phyloP scores from a whole-genome alignment of 2,113 vertebrate genomes.

The Physeter macrocephalus region DNA sequence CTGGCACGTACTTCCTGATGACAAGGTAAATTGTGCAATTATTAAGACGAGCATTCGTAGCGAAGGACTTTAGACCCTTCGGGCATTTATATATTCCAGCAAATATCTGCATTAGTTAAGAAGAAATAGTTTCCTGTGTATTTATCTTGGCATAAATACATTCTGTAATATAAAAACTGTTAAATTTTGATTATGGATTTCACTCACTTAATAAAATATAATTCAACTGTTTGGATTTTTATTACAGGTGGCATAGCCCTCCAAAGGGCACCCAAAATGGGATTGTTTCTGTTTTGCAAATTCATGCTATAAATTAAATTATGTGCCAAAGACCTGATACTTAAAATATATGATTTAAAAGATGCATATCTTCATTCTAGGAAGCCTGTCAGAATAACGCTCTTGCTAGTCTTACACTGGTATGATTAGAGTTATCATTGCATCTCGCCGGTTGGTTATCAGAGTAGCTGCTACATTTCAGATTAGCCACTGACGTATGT shows the following conservation, averaged over 20 bases:
- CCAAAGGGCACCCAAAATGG: background rate
- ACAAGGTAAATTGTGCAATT: constrained; percentile 85
- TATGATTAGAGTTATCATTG: background rate
- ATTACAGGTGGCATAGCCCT: background rate
- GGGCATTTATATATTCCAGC: background rate
- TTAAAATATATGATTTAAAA: background rate
- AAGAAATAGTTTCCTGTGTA: background rate
- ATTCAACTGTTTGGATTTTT: background rate
- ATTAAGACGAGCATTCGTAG: background rate
- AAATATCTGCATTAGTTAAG: background rate
- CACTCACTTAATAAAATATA: constrained; percentile 3
- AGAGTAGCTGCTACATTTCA: background rate
- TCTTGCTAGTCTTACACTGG: background rate
- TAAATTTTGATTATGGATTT: background rate
- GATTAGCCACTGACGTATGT: background rate
- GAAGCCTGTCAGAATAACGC: background rate
- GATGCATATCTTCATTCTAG: background rate
- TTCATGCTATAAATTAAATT: background rate
- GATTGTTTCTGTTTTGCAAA: constrained; percentile 4
- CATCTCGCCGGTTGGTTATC: background rate
- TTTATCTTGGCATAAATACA: background rate
- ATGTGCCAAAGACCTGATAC: background rate
- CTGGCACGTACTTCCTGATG: constrained; percentile 95
- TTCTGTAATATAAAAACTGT: background rate
- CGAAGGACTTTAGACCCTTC: background rate